Conservation (phyloP, 1,140 invertebrate genomes). For the Orius laevigatus region DNA sequence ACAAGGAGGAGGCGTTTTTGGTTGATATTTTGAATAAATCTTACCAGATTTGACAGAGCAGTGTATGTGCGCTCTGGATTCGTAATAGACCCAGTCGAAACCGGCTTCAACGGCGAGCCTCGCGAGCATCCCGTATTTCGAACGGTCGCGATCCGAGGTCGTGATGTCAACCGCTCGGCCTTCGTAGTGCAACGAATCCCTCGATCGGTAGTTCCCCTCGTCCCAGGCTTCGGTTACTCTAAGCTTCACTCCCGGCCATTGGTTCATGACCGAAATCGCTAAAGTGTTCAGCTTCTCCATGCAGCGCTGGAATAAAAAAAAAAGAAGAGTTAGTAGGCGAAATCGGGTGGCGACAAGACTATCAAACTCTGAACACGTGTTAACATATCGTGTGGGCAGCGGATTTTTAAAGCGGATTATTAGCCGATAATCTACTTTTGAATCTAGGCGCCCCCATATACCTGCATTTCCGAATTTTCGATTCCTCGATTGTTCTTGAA, state of each 20-base stretch:
- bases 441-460: too few relatives aligned
- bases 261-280: conserved; percentile 93
- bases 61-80: conserved; percentile 85
- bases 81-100: conserved; percentile 98
- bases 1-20: background rate
- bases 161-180: conserved; percentile 89
- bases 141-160: conserved; percentile 78
- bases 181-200: conserved; percentile 84
- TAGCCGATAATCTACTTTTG: background rate
- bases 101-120: conserved; percentile 90
- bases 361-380: background rate
- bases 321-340: conserved; percentile 2
- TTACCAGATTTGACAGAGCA: conserved; percentile 96
- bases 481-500: too few relatives aligned
- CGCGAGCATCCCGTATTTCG: conserved; percentile 90
- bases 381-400: too few relatives aligned
- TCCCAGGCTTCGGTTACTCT: conserved; percentile 91
- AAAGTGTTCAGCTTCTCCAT: conserved; percentile 89
- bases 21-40: conserved; percentile 19
- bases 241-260: conserved; percentile 86
- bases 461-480: too few relatives aligned
- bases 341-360: conserved; percentile 8
- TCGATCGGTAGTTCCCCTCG: conserved; percentile 63
- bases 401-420: background rate
- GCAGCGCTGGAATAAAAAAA: conserved; percentile 55